Base-by-base conservation (phyloP, 2,797 vertebrate species). In the Pseudotriccus pelzelni region DNA sequence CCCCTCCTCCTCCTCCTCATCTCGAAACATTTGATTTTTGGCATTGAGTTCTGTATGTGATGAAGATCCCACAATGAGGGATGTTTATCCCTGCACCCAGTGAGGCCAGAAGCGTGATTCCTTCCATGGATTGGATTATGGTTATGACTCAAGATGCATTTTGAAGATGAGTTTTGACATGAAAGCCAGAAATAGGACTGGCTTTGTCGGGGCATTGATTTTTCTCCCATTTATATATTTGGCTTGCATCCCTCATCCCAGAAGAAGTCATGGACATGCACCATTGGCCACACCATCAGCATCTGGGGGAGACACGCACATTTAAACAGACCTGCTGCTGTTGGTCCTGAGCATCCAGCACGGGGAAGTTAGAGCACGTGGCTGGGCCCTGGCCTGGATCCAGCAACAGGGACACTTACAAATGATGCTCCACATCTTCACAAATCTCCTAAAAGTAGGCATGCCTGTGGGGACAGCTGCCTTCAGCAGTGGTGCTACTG, bases 91-190 rank as follows among this genome's bases (percentile, higher is more conserved):
- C 52, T 78, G 59, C 6, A 23, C 36, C 18, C 1, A 5, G 17
- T 1, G 4, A 93, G 22, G 27, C 46, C 1, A 1, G 20, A 50
- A 63, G 24, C 0, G 0, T 43, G n/a, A 53, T 67, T 83, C 28
- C 59, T 94, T 25, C 58, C 14, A 25, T 63, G 68, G 30, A 36
- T 5, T 15, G 11, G 12, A 62, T 47, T 15, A 43, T 5, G 2
- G 9, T 90, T 90, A 43, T 66, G 39, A 73, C 23, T 91, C 55
- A 66, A 59, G 68, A 62, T 77, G 27, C 9, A 6, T 85, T 91
- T 64, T 62, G 46, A 79, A 79, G 37, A 60, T 32, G 24, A 69
- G 27, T 73, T 87, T 80, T 80, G 52, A 69, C 56, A 53, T 36
- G 14, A 80, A 46, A 55, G 19, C 16, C 63, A 76, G 44, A 90